Base-by-base conservation (phyloP, 53 echinoderm and acorn worm species). In the Arbacia lixula region DNA sequence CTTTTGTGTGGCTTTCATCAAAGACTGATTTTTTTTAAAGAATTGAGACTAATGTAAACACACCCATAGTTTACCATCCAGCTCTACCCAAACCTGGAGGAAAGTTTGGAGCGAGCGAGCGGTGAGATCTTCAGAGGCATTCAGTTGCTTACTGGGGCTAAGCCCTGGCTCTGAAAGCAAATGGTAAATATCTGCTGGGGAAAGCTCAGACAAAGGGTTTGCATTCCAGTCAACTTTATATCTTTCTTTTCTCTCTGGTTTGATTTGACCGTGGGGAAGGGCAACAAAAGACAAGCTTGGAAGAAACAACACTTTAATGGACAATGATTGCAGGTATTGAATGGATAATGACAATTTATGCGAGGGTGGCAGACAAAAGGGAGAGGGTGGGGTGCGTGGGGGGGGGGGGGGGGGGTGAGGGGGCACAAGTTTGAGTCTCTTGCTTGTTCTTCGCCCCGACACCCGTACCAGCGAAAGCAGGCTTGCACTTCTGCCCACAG, bases 231-330 rank as follows among this genome's bases (percentile, higher is more conserved):
- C 79, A 28, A 26, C 22, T 19, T 53, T 5, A 33, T n/a, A 14
- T 52, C 35, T 20, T 34, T 19, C 39, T 34, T 56, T 57, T 35
- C 38, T 21, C 11, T 1, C 26, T 60, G 38, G 36, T 60, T 60
- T 5, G 25, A 37, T 21, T 40, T 78, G 79, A 78, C 60, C 60
- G 12, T 24, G 14, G 28, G 12, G 54, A 32, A 17, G 42, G 27
- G 39, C 40, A 36, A 78, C 79, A 78, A 78, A 78, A 60, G 79
- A 39, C 28, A 60, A 41, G 58, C 39, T 38, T 52, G 75, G 5
- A 35, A 60, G 43, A 60, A 78, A 78, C 38, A 78, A 78, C 79
- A 60, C 79, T 12, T 21, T 78, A 78, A 78, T 78, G 79, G 79
- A 78, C 60, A 10, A 1, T 78, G 53, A 60, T 60, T 60, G 79